phyloP scores from a whole-genome alignment of 2,113 vertebrate genomes.

The Saguinus midas region DNA sequence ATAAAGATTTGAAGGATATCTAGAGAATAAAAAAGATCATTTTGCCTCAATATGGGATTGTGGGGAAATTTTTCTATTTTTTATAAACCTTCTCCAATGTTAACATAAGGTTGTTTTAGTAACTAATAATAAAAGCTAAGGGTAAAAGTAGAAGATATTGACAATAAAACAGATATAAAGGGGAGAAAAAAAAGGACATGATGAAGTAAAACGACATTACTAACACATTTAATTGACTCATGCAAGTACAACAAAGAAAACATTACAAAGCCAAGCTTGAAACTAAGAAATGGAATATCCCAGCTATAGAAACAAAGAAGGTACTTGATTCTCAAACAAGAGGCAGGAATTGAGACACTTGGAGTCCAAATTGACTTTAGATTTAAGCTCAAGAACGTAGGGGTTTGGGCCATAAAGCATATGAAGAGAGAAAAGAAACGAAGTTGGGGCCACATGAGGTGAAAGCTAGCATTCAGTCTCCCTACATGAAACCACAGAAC shows the following conservation, averaged over 20 bases:
- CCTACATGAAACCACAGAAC: background rate
- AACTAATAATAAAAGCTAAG: conserved; percentile 20
- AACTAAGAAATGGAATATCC: background rate
- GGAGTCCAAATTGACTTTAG: background rate
- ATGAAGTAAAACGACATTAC: background rate
- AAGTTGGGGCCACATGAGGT: background rate
- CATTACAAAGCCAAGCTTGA: background rate
- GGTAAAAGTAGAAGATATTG: conserved; percentile 18
- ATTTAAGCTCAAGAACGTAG: background rate
- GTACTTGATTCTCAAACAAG: background rate
- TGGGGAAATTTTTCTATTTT: background rate
- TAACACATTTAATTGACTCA: background rate
- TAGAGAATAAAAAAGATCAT: background rate
- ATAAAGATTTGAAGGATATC: background rate
- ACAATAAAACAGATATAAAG: background rate
- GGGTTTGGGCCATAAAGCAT: background rate
- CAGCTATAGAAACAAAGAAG: background rate
- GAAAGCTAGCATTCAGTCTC: background rate
- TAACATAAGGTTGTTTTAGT: background rate
- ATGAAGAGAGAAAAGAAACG: background rate
- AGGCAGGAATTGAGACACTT: background rate
- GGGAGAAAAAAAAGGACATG: background rate
- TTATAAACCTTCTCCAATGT: background rate
- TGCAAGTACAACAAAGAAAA: background rate
- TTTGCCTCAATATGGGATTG: background rate